These are phyloP conservation scores for Pseudopodoces humilis DNA, from an alignment of 2,113 vertebrate species.

Conservation along the genomic window DNA sequence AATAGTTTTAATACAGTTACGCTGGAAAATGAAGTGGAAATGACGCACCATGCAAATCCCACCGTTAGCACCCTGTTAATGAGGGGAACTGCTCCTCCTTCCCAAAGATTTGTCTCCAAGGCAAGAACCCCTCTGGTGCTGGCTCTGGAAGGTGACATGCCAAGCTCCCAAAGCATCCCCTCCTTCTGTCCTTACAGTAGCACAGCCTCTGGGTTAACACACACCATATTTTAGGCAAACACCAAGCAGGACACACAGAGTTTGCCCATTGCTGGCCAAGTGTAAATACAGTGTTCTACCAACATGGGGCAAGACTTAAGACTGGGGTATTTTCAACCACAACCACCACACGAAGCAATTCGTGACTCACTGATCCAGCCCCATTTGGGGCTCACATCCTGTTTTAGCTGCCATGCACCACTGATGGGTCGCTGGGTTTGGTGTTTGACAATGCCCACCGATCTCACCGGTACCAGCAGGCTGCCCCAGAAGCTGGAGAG, in stretches of 20 bases:
- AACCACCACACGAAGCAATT: background rate
- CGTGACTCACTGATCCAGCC: background rate
- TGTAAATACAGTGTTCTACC: background rate
- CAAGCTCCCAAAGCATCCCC: background rate
- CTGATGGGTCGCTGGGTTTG: background rate
- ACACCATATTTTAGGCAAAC: background rate
- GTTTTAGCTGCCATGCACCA: accelerated
- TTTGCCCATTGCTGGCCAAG: background rate
- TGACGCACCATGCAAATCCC: background rate
- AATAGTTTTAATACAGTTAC: background rate
- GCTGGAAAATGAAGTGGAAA: conserved; percentile 10
- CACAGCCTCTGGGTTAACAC: background rate
- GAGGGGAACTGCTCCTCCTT: accelerated
- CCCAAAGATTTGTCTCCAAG: accelerated
- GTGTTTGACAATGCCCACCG: accelerated
- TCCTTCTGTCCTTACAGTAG: accelerated
- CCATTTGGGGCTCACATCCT: background rate
- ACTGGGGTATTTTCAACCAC: background rate
- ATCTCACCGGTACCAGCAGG: accelerated
- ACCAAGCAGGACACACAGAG: background rate
- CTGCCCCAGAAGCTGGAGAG: background rate
- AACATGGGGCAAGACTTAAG: background rate
- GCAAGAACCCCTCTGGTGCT: background rate
- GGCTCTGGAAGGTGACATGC: background rate
- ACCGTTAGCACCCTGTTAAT: background rate